Base-by-base conservation (phyloP, 92 coral and sea anemone genomes). In the Porites rus region DNA sequence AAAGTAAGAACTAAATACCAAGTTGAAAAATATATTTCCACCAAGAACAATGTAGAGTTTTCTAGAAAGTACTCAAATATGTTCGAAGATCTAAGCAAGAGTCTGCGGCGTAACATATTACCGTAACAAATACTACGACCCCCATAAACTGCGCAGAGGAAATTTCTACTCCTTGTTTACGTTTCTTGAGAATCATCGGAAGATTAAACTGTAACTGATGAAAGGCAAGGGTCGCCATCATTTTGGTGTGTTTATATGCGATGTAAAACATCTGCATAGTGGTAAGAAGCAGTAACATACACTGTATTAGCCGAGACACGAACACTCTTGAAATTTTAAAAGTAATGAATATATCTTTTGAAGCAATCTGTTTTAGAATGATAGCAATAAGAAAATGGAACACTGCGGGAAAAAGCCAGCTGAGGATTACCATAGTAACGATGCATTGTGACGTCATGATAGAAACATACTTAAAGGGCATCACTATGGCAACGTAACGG, bases 401-500 rank as follows among this genome's bases (percentile, higher is more conserved):
- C 1, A 77, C 17, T 54, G 60, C 59, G 6, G 82, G 82, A 17
- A 62, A 46, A 17, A 62, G 20, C 71, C 82, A 77, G 25, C 71
- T 77, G 59, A 61, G 10, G 19, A n/a, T 62, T 25, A 63, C 82
- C 69, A 77, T 77, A 71, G 82, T 2, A 61, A 77, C 71, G 70
- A 77, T 56, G 9, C 82, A 17, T 77, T 11, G 62, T 43, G 71
- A 61, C 38, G 58, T 62, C 60, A 61, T 46, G 19, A 63, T 8
- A n/a, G 82, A 43, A 9, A 77, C 71, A 7, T 77, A 62, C 82
- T 62, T 62, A 43, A 77, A 77, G 43, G 82, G 82, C 82, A 77
- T 64, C 58, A 77, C 82, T 63, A 62, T 77, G 60, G 82, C 70
- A 43, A 38, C 82, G 38, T 77, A 77, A 77, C 82, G 71, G 70